Base-by-base conservation (phyloP, 2,113 vertebrate species). In the Porphyrio hochstetteri region DNA sequence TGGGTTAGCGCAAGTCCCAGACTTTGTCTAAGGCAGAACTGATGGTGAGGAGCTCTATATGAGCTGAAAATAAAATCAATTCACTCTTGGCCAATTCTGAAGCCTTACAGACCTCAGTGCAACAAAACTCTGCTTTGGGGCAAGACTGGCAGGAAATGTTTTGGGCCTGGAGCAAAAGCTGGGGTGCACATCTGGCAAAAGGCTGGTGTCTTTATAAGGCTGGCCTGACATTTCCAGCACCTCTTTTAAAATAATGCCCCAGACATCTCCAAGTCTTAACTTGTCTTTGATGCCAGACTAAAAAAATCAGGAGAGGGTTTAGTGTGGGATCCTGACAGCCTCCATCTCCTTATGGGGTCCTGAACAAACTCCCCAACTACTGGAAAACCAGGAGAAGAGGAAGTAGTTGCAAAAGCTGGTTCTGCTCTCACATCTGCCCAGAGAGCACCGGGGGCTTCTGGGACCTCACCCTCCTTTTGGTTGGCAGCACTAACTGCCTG, bases 101-200 rank as follows among this genome's bases (percentile, higher is more conserved):
- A 91, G 56, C 61, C 46, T 56, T 71, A 65, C 10, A 78, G 44
- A 46, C 17, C 27, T 78, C 29, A 2, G 4, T 25, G 27, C 15
- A 35, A 6, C 42, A 38, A 15, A 21, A 2, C 8, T 72, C 33
- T 2, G 1, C 13, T 53, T 65, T 87, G 44, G 31, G 44, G 7
- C 53, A 76, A 57, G 57, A 35, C 33, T 57, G 16, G 27, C 74
- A 55, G 65, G 16, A 88, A 74, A 81, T 23, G 13, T 78, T 83
- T 81, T 1, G 4, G 18, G 50, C 31, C 9, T 0, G 0, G 40
- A 74, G 11, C 0, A 3, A 33, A 16, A 83, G 5, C 31, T 27
- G 52, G 11, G 14, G 6, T 11, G 65, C 46, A 12, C 3, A 2
- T 3, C 29, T 53, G 27, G 23, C 28, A 82, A 57, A 92, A 85